Evolutionary conservation across 2,113 vertebrate genomes (phyloP).

Genomic region (Oplegnathus fasciatus): DNA sequence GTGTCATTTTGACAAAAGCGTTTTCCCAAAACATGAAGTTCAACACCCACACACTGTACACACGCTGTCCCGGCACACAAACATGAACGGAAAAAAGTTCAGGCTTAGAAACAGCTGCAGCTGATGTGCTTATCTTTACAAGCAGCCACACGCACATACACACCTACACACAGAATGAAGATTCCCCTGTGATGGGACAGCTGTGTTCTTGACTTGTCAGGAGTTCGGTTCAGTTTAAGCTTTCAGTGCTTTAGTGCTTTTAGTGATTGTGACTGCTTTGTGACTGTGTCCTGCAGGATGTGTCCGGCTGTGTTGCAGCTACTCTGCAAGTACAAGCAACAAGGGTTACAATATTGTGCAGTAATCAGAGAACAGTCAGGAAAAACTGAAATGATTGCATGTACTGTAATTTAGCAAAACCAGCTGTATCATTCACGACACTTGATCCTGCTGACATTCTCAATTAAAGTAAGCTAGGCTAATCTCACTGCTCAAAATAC

Average conservation of each 20-base stretch:
- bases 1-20: neutral
- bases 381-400: neutral
- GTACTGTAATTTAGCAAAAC: too few relatives aligned
- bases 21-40: too few relatives aligned
- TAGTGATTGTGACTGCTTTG: neutral
- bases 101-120: neutral
- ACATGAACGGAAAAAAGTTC: neutral
- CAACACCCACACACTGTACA: neutral
- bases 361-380: neutral
- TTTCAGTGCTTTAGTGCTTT: too few relatives aligned
- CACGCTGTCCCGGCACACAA: neutral
- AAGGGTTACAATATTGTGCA: neutral
- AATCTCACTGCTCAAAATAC: neutral
- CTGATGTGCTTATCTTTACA: neutral
- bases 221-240: too few relatives aligned
- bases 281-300: too few relatives aligned
- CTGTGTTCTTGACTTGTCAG: neutral
- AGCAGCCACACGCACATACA: neutral
- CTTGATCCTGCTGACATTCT: neutral
- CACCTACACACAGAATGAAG: too few relatives aligned
- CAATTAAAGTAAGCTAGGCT: neutral
- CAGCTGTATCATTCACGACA: too few relatives aligned
- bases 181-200: too few relatives aligned
- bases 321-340: too few relatives aligned
- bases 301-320: neutral